Conservation (phyloP, 2,113 vertebrate genomes). For the Austrofundulus limnaeus region DNA sequence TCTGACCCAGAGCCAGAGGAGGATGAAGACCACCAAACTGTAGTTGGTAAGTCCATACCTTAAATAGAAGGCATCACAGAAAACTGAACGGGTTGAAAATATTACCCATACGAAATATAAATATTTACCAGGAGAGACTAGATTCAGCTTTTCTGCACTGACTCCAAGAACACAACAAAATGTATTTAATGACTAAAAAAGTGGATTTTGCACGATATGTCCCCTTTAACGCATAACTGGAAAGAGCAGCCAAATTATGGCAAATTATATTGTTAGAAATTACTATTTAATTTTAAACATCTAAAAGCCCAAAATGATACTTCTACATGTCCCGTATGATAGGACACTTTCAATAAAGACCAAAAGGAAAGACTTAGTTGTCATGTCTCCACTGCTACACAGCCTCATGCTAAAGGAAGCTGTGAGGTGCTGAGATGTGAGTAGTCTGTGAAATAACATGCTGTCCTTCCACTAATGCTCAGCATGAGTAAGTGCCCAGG, state of each 20-base stretch:
- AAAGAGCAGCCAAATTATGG: not conserved
- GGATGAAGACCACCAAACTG: too few relatives aligned
- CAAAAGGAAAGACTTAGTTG: not conserved
- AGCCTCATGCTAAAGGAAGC: constrained; percentile 36
- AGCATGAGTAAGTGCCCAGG: constrained; percentile 65
- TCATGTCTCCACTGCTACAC: constrained; percentile 31
- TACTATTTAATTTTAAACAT: not conserved
- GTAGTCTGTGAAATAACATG: constrained; percentile 45
- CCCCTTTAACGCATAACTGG: not conserved
- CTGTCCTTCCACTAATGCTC: constrained; percentile 46
- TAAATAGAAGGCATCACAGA: too few relatives aligned
- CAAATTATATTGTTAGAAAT: not conserved
- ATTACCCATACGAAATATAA: too few relatives aligned
- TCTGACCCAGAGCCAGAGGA: too few relatives aligned
- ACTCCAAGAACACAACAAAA: too few relatives aligned
- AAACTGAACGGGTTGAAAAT: too few relatives aligned
- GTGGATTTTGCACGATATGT: too few relatives aligned
- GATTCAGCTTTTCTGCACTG: too few relatives aligned
- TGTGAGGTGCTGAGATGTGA: constrained; percentile 52
- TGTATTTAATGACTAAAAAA: too few relatives aligned
- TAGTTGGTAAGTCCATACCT: too few relatives aligned
- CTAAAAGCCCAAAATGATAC: not conserved
- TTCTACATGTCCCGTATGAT: not conserved
- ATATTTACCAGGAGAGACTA: too few relatives aligned
- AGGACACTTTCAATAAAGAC: constrained; percentile 19